Base-by-base conservation (phyloP, 1,140 invertebrate genomes). In the Drosophila repletoides region DNA sequence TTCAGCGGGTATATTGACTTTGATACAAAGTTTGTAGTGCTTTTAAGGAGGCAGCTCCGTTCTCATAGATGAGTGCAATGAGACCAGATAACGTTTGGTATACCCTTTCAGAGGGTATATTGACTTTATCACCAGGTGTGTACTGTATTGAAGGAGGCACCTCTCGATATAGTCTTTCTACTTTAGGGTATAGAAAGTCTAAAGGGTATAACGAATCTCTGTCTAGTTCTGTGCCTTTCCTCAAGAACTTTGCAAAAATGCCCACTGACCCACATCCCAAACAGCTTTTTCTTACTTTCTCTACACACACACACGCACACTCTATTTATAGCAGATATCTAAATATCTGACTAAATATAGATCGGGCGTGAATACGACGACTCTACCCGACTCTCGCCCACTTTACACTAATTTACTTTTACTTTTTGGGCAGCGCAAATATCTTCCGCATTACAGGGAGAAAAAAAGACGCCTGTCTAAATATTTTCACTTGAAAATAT, bases 351-450 rank as follows among this genome's bases (percentile, higher is more conserved):
- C 53, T 84, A 83, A 48, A 67, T 60, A 67, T 79, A 84, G 79
- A 66, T 19, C 36, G 1, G 21, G 29, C 24, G 14, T 21, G 38
- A 31, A 31, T n/a, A n/a, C 19, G 29, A 21, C 21, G 17, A 14
- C n/a, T n/a, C n/a, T n/a, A n/a, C n/a, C n/a, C n/a, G 38, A 40
- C 19, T 48, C 63, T 74, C 76, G 71, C 75, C 75, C 70, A 80
- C 66, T 80, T 75, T 68, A 52, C 43, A 53, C 60, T 56, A 81
- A 80, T 70, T 77, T 84, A 65, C 63, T 68, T 64, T 76, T 63
- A 67, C 56, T 58, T 56, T 63, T 34, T 15, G 31, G 45, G 29
- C n/a, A 12, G 24, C 21, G 33, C 59, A 43, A 72, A 80, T 38
- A 76, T 65, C 80, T 84, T 86, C 80, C 81, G 70, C 75, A 72